Base-by-base conservation (phyloP, 2,113 vertebrate genomes). In the Enhydra lutris region DNA sequence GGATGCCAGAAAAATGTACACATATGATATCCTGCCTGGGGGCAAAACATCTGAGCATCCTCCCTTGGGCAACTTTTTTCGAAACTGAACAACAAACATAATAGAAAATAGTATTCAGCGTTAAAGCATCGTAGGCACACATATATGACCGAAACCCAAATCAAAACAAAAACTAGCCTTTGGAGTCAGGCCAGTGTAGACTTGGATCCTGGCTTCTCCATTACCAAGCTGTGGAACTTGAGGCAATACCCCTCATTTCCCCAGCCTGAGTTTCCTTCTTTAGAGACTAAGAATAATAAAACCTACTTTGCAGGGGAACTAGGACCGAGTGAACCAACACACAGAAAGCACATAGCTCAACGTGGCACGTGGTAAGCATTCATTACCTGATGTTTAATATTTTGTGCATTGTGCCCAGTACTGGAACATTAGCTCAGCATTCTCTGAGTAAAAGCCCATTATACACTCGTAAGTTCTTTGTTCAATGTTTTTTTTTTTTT, bases 351-450 rank as follows among this genome's bases (percentile, higher is more conserved):
- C 1, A 0, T 3, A 92, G 45, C 29, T 47, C 10, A 23, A 29
- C 0, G 4, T 23, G 34, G 50, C 29, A 26, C 0, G 0, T 0
- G 50, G 12, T 7, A 34, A 87, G 36, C 31, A 3, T 17, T 61
- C 39, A 12, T 80, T 29, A 50, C 21, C 52, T 79, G 57, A 21
- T 50, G 20, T 61, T 92, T 80, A 29, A 6, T 80, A 45, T 79
- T 89, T 17, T 47, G 36, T 87, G 34, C 67, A 36, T 29, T 36
- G 21, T 34, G 15, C 39, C 59, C 74, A 36, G 69, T 31, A 21
- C 26, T 26, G 14, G 42, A 59, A 24, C 69, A 13, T 20, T 7
- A 45, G 7, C 26, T 61, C 59, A 52, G 52, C n/a, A 52, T 39
- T 90, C 55, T 78, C n/a, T 29, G 39, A 47, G 31, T 67, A 34